Conservation (phyloP, 2,797 vertebrate species). For the Borostomias antarcticus region DNA sequence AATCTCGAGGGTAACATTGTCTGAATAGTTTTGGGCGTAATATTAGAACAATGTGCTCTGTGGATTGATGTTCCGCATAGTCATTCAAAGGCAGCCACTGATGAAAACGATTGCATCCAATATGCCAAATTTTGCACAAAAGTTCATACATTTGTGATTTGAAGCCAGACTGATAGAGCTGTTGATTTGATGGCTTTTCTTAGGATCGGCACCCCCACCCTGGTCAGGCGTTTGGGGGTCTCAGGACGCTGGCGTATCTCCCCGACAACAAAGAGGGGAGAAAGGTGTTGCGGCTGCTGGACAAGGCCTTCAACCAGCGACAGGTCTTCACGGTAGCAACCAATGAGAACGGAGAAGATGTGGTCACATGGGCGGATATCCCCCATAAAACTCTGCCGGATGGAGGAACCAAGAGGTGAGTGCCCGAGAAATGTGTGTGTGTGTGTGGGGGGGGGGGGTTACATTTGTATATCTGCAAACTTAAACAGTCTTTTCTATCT, state of each 20-base stretch:
- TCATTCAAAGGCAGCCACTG: too few relatives aligned
- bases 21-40: too few relatives aligned
- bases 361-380: constrained; percentile 47
- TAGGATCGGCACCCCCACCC: constrained; percentile 70
- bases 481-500: neutral
- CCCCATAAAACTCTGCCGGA: constrained; percentile 62
- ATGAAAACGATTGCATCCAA: neutral
- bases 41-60: too few relatives aligned
- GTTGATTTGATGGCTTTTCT: constrained; percentile 1
- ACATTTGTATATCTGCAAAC: neutral
- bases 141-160: neutral
- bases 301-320: constrained; percentile 59
- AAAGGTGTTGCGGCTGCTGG: constrained; percentile 50
- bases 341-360: constrained; percentile 45
- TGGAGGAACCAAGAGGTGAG: constrained; percentile 43
- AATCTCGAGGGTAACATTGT: neutral
- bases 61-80: too few relatives aligned
- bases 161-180: neutral
- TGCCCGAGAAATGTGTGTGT: neutral
- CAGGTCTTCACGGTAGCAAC: constrained; percentile 64
- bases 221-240: constrained; percentile 53
- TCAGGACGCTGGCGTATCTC: constrained; percentile 53
- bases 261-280: constrained; percentile 61
- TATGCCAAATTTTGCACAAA: neutral
- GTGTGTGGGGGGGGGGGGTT: neutral